phyloP scores from a whole-genome alignment of 2,113 vertebrate species.

The Corvus hawaiiensis region DNA sequence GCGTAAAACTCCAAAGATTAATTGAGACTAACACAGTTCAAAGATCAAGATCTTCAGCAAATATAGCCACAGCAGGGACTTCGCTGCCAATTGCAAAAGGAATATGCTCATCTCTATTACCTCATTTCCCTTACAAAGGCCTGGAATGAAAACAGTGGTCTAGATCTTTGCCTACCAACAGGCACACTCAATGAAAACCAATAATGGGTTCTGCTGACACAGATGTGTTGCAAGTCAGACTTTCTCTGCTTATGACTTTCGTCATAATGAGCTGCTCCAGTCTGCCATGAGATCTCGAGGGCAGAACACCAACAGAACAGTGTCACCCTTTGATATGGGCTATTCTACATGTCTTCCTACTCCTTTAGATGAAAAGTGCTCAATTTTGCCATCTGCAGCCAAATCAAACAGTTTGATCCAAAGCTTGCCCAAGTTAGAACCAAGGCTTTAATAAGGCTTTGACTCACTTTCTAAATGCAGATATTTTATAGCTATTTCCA shows the following conservation, averaged over 20 bases:
- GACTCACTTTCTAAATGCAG: background rate
- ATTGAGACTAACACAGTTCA: background rate
- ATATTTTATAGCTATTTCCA: background rate
- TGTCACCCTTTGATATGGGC: background rate
- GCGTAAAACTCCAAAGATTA: background rate
- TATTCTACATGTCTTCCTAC: background rate
- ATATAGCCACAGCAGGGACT: background rate
- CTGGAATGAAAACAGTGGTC: background rate
- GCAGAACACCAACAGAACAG: background rate
- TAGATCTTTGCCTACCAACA: background rate
- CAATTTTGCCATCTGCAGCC: background rate
- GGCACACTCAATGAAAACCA: background rate
- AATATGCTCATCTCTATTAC: background rate
- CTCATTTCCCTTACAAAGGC: background rate
- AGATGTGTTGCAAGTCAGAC: background rate
- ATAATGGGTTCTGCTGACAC: background rate
- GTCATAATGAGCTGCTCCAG: background rate
- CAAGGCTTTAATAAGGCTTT: background rate
- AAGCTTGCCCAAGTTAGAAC: background rate
- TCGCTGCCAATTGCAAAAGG: background rate
- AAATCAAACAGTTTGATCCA: background rate
- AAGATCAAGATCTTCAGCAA: background rate
- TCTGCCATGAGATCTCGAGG: background rate
- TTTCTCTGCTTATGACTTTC: background rate
- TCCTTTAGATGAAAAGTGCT: background rate